Evolutionary conservation across 23 tunicate species (phyloP).

Genomic region (Pegea sp.): DNA sequence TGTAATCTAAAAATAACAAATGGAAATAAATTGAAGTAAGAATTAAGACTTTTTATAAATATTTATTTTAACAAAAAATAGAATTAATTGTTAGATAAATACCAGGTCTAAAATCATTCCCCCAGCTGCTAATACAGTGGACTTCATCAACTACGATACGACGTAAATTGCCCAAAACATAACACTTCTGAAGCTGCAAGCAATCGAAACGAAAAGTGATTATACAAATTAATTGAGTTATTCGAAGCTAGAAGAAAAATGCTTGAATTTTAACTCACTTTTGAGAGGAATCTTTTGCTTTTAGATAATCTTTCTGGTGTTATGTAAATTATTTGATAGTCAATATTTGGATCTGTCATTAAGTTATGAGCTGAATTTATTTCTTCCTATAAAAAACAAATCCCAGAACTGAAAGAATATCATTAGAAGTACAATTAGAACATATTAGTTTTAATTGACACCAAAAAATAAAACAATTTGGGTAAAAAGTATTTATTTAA

Average conservation of each 20-base stretch:
- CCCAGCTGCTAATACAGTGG: slow-evolving; percentile 84
- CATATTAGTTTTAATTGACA: too few species aligned
- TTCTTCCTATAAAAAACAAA: slow-evolving; percentile 10
- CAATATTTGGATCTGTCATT: slow-evolving; percentile 7
- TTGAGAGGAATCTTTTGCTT: slow-evolving; percentile 51
- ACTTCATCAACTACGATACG: slow-evolving; percentile 83
- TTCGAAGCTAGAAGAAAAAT: not conserved
- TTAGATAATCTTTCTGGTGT: slow-evolving; percentile 63
- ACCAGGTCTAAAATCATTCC: slow-evolving; percentile 79
- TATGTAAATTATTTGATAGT: slow-evolving; percentile 15
- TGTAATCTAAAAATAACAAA: slow-evolving; percentile 43
- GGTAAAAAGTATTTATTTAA: not conserved
- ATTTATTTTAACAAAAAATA: not conserved
- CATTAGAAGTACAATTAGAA: too few species aligned
- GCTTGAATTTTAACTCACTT: slow-evolving; percentile 2
- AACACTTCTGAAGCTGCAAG: slow-evolving; percentile 61
- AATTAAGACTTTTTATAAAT: too few species aligned
- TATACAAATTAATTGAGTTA: not conserved
- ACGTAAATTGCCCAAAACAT: slow-evolving; percentile 26
- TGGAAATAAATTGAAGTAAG: not conserved
- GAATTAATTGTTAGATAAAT: not conserved
- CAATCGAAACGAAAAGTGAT: not conserved
- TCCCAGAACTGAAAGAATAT: too few species aligned
- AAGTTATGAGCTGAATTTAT: slow-evolving; percentile 9
- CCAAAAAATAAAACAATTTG: not conserved